These are phyloP conservation scores for Lepidurus couesii DNA, from an alignment of 1,140 invertebrate species.

Conservation along the genomic window DNA sequence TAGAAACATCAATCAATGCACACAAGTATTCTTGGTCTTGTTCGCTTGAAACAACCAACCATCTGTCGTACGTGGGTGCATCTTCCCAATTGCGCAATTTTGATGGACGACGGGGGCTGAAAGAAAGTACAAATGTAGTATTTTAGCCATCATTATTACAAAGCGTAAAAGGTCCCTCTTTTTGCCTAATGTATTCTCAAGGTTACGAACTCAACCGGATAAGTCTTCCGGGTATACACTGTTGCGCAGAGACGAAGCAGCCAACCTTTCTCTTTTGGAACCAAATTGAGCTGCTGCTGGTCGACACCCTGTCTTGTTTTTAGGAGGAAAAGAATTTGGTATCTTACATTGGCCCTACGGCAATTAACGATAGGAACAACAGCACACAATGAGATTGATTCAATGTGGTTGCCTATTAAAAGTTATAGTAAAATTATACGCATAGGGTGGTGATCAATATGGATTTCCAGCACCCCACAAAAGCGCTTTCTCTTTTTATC, in stretches of 20 bases:
- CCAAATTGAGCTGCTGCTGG: background rate
- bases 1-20: slow-evolving; percentile 28
- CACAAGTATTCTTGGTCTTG: slow-evolving; percentile 31
- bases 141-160: background rate
- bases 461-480: background rate
- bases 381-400: too few relatives aligned
- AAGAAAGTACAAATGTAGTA: background rate
- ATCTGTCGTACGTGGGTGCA: slow-evolving; percentile 33
- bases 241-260: background rate
- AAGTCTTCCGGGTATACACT: slow-evolving; percentile 9
- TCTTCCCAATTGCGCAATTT: slow-evolving; percentile 31
- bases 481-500: background rate
- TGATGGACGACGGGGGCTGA: background rate
- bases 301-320: background rate
- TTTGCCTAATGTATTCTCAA: background rate
- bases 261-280: background rate
- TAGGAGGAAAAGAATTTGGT: too few relatives aligned
- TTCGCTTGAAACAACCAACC: slow-evolving; percentile 32
- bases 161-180: background rate
- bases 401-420: too few relatives aligned
- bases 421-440: too few relatives aligned
- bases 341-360: too few relatives aligned
- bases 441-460: too few relatives aligned
- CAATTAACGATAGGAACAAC: too few relatives aligned
- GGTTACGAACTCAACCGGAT: background rate